Base-by-base conservation (phyloP, 2,888 invertebrate species). In the Andrena chrysosceles region DNA sequence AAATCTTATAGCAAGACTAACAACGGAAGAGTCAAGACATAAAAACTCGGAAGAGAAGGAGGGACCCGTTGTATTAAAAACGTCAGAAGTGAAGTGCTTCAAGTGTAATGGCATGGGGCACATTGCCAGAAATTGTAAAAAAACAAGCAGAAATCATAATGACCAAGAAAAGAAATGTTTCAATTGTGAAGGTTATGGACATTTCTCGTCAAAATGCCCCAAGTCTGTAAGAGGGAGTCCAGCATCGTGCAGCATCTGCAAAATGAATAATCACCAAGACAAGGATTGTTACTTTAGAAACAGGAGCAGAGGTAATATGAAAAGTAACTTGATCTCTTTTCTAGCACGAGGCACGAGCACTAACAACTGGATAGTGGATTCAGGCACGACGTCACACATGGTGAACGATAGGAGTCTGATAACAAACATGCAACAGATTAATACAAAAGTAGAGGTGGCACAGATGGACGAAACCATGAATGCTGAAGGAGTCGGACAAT, bases 11-110 rank as follows among this genome's bases (percentile, higher is more conserved):
- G 26, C 4, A 26, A 59, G 26, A 59, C 26, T 59, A 16, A 59
- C 20, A 59, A 23, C 13, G 26, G 59, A 26, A 59, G 26, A 59
- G 26, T 13, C 26, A 10, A 59, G 80, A 81, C 13, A 16, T n/a
- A 49, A 49, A 49, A n/a, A 13, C n/a, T 16, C 49, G 16, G 49
- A 49, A 49, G 49, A 49, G n/a, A 49, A 49, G 49, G 49, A 49
- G n/a, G 49, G n/a, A 49, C 16, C 49, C 13, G 49, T 49, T n/a
- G 49, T n/a, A 16, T 13, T 49, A 49, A 49, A 49, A 49, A 49
- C 49, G 13, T 49, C 49, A 16, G 49, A 49, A 49, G n/a, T 49
- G 6, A 49, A 49, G 49, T 49, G 49, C 49, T 49, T 16, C n/a
- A 16, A 49, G n/a, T 49, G n/a, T 13, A 13, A 49, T 49, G 49